Percentiles rank a stretch among this genome's conserved stretches.
Evolutionary conservation across 2,113 vertebrate genomes (phyloP).

Genomic region (Bos indicus): DNA sequence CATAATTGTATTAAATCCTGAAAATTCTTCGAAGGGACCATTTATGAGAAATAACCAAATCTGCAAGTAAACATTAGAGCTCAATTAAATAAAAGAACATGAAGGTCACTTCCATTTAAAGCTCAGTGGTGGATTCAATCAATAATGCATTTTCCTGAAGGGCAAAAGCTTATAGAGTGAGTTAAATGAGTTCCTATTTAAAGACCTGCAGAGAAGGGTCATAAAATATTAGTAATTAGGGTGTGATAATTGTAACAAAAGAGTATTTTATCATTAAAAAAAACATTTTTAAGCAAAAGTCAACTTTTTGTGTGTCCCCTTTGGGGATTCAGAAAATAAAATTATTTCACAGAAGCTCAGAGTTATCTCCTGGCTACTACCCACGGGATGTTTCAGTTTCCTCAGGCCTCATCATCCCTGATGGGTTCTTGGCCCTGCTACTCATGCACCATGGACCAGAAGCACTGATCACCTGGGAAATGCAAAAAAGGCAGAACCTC

Average conservation of each 20-base stretch:
- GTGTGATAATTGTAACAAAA: neutral
- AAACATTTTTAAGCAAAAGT: neutral
- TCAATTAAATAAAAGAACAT: neutral
- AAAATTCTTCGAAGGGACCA: neutral
- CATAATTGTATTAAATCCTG: neutral
- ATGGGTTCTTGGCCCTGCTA: neutral
- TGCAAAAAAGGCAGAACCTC: neutral
- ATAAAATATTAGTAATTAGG: neutral
- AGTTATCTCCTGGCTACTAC: neutral
- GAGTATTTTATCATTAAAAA: neutral
- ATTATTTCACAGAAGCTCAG: neutral
- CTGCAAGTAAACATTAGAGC: constrained; percentile 10
- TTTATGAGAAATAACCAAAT: constrained; percentile 48
- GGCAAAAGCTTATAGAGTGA: neutral
- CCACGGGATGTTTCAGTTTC: neutral
- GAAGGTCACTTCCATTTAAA: neutral
- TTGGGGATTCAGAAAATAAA: constrained; percentile 10
- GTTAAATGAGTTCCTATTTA: constrained; percentile 46
- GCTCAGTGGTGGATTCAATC: constrained; percentile 16
- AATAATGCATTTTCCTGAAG: constrained; percentile 38
- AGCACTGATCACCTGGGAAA: neutral
- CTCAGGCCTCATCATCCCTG: neutral
- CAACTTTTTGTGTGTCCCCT: neutral
- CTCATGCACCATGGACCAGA: neutral
- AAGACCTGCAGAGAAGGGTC: neutral